Evolutionary conservation across 2,797 vertebrate genomes (phyloP).

Genomic region (Eospalax fontanierii): DNA sequence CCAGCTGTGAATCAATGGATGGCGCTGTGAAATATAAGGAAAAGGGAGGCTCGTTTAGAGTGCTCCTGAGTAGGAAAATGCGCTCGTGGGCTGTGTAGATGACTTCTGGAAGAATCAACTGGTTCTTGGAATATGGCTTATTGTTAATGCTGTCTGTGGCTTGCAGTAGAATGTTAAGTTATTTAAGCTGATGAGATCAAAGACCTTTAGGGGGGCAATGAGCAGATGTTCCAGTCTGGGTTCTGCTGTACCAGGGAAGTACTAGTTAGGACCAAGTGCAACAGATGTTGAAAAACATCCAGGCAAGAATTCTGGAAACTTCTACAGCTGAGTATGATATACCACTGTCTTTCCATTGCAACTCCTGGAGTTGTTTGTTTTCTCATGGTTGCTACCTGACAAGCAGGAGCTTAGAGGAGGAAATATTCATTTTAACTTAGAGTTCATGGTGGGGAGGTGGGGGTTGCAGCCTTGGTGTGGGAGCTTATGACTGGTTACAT

Average conservation of each 20-base stretch:
- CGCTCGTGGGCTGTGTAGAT: neutral
- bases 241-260: neutral
- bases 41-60: neutral
- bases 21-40: neutral
- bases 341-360: neutral
- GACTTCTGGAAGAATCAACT: neutral
- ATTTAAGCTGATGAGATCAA: neutral
- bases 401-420: neutral
- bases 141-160: neutral
- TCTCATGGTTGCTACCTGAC: neutral
- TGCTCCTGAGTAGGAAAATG: neutral
- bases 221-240: neutral
- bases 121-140: neutral
- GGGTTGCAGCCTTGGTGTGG: neutral
- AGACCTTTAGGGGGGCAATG: neutral
- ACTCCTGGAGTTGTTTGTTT: neutral
- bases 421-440: neutral
- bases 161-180: neutral
- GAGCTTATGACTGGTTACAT: too few species aligned
- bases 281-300: conserved; percentile 12
- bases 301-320: neutral
- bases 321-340: neutral
- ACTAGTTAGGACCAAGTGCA: neutral
- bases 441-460: neutral
- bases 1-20: neutral